Percentiles rank a stretch among this genome's conserved stretches.
phyloP scores from a whole-genome alignment of 2,888 invertebrate species.

The Luffia ferchaultella region DNA sequence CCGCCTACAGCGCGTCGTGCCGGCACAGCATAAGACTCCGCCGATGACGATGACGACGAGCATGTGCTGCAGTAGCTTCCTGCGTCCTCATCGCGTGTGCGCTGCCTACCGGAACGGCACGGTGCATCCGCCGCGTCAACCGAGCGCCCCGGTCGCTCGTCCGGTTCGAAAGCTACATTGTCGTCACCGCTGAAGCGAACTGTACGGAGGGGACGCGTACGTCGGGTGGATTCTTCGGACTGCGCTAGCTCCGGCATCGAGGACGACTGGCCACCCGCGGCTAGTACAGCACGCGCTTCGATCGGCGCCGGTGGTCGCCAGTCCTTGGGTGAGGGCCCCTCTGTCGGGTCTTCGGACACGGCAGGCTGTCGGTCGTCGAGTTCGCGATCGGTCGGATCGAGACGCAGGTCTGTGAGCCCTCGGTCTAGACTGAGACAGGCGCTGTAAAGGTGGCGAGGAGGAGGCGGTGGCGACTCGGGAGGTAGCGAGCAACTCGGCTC shows the following conservation, averaged over 20 bases:
- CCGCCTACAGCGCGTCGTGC: constrained; percentile 86
- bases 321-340: constrained; percentile 46
- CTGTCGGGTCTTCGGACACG: constrained; percentile 39
- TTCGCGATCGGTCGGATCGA: constrained; percentile 74
- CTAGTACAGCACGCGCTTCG: constrained; percentile 56
- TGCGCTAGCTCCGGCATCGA: constrained; percentile 50
- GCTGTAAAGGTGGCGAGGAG: constrained; percentile 52
- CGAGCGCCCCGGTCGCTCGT: constrained; percentile 34
- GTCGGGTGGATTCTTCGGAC: constrained; percentile 45
- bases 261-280: constrained; percentile 60
- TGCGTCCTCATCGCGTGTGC: constrained; percentile 66
- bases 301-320: constrained; percentile 63
- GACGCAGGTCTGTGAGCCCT: constrained; percentile 56
- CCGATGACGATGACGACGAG: constrained; percentile 89
- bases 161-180: constrained; percentile 54
- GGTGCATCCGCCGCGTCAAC: constrained; percentile 30
- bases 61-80: constrained; percentile 88
- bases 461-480: constrained; percentile 61
- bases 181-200: constrained; percentile 57
- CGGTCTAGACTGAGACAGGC: constrained; percentile 52
- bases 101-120: constrained; percentile 14
- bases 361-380: constrained; percentile 74
- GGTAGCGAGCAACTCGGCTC: constrained; percentile 66
- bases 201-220: constrained; percentile 44
- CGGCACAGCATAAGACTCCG: constrained; percentile 86